Base-by-base conservation (phyloP, 2,797 vertebrate species). In the Argentina silus region DNA sequence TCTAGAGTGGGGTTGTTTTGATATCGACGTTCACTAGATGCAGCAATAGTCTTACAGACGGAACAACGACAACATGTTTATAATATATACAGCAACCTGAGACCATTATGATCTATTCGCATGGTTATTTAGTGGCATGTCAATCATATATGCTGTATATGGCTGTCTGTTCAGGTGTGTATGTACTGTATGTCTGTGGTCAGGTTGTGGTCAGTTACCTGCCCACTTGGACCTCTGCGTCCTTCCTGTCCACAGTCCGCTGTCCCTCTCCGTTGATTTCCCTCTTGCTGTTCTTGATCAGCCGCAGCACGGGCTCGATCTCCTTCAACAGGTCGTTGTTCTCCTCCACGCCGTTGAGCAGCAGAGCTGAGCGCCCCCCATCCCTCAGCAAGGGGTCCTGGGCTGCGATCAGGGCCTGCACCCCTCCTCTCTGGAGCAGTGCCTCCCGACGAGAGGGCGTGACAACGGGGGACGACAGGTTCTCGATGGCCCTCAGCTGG, bases 171-270 rank as follows among this genome's bases (percentile, higher is more conserved):
- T 5, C 11, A n/a, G 15, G 23, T 53, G 2, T 19, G 8, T 2
- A 43, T 65, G 50, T 51, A 51, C n/a, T n/a, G n/a, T n/a, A n/a
- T n/a, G n/a, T n/a, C n/a, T n/a, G 3, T 15, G 23, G 11, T 23
- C 3, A 11, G 11, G 21, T 17, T 57, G 11, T 59, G 17, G 23
- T 44, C 10, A 79, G 93, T 95, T 94, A 99, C 98, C 97, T 94
- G 88, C 96, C 95, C 83, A 96, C 97, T 90, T 99, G 97, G 76
- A 98, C 92, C 88, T 96, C 96, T 0, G 89, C 95, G 10, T 99
- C 97, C 74, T 90, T 94, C 27, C 90, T 94, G 80, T 94, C 95
- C 3, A 84, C 85, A 67, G 89, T 93, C 85, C 88, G 85, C 81
- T 94, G 92, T 12, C 86, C 92, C 9, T 95, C 94, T 79, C 95